Conservation (phyloP, 2,888 invertebrate species). For the Saturnia japonica region DNA sequence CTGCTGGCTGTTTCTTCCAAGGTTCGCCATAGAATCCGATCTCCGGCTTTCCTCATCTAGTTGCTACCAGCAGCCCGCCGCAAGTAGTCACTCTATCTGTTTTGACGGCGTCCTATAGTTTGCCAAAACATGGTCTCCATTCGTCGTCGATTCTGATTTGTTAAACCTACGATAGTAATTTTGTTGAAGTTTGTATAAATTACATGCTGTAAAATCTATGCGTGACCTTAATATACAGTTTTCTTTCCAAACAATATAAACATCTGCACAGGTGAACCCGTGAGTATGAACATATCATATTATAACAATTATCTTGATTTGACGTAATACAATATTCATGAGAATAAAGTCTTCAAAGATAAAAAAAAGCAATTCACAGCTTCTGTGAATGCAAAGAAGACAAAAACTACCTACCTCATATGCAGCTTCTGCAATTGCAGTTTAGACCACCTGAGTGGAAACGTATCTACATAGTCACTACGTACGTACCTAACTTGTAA, state of each 20-base stretch:
- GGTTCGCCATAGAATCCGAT: too few species aligned
- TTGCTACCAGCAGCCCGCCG: too few species aligned
- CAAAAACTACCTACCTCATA: not conserved
- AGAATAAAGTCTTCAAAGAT: not conserved
- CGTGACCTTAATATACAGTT: too few species aligned
- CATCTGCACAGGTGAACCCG: not conserved
- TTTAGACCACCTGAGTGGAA: conserved; percentile 3
- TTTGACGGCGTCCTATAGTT: too few species aligned
- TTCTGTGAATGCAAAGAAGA: not conserved
- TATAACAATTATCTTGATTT: not conserved
- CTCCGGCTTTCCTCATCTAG: too few species aligned
- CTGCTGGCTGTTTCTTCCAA: too few species aligned
- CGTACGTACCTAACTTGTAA: not conserved
- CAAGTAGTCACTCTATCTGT: too few species aligned
- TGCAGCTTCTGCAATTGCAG: not conserved
- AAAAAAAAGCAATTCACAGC: not conserved
- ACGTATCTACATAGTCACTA: too few species aligned
- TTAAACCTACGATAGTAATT: not conserved
- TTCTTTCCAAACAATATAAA: too few species aligned
- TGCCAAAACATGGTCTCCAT: too few species aligned
- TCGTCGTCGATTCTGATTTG: too few species aligned
- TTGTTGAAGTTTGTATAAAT: not conserved
- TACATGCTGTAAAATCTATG: not conserved
- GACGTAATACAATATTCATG: not conserved
- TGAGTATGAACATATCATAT: not conserved